These are phyloP conservation scores for Trachops cirrhosus DNA, from an alignment of 2,797 vertebrate species.

Conservation along the genomic window DNA sequence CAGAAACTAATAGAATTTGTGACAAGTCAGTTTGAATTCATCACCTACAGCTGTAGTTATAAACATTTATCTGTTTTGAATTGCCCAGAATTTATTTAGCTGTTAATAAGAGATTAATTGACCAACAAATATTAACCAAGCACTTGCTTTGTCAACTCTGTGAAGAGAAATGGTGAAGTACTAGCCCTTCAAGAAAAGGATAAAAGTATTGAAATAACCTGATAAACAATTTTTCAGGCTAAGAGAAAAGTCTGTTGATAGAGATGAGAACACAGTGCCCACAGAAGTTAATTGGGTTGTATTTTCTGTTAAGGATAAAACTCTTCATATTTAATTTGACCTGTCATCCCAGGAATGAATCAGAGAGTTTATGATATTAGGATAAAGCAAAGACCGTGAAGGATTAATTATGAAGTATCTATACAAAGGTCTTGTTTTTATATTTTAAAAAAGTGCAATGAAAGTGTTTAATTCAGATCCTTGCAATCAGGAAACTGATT, in stretches of 20 bases:
- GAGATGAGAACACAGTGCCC: background rate
- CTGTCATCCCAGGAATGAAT: background rate
- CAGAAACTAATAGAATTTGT: slow-evolving; percentile 70
- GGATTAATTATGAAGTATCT: background rate
- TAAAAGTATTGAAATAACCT: slow-evolving; percentile 30
- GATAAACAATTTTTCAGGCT: background rate
- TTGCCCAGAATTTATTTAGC: slow-evolving; percentile 59
- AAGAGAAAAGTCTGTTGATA: slow-evolving; percentile 15
- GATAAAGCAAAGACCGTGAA: background rate
- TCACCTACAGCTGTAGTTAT: slow-evolving; percentile 35
- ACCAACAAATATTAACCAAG: slow-evolving; percentile 6
- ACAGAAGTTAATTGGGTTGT: background rate
- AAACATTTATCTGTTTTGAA: slow-evolving; percentile 69
- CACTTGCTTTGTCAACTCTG: background rate
- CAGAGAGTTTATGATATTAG: background rate
- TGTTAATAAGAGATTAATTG: slow-evolving; percentile 54
- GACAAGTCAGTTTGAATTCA: background rate
- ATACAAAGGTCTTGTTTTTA: background rate
- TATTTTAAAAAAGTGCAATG: background rate
- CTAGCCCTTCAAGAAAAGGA: slow-evolving; percentile 1
- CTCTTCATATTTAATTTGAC: background rate
- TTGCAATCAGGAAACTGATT: background rate
- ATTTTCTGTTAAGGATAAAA: slow-evolving; percentile 18
- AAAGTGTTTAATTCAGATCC: background rate
- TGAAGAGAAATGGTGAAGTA: background rate